Evolutionary conservation across 2,113 vertebrate genomes (phyloP), one percentile per base, ranked within the genome.

Genomic region (Sturnira hondurensis): DNA sequence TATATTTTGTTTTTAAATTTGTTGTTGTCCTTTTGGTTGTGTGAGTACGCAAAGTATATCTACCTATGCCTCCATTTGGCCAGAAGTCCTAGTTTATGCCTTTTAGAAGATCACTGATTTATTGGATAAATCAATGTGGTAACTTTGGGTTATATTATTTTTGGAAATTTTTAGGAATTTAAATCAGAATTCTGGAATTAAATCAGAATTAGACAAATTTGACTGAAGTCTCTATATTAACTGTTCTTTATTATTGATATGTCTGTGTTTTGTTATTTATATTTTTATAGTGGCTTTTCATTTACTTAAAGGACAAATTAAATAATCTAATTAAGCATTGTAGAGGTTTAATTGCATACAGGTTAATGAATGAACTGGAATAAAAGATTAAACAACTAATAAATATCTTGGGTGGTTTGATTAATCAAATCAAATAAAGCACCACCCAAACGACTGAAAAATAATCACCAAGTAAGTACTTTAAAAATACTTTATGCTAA

Each of bases 361-460:
- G 11, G 52, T 71, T 71, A 74, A 81, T 89, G 16, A 76, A 65
- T 84, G 45, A 76, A 58, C 56, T 52, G 24, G 43, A 89, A 73
- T 86, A 67, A 84, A 86, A 91, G 52, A 43, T 86, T 83, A 81
- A 84, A 52, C 22, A 94, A 89, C 87, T 81, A 47, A 26, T 82
- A 41, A 95, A 91, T 17, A 78, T 12, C 17, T 91, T 54, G 45
- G 5, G 56, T 87, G 22, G 58, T 33, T 73, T 90, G 84, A 68
- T 80, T 50, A 71, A 58, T 76, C 41, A 85, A 84, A 54, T 36
- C 81, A 91, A 95, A 67, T 92, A 87, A 92, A 74, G 20, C 31
- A 74, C 54, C 3, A 87, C 68, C 38, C 43, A 56, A 78, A 47
- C 45, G 78, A 54, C 5, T 82, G 31, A 38, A 68, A 94, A 70